phyloP scores from a whole-genome alignment of 2,113 vertebrate genomes.

The Nyctereutes procyonoides region DNA sequence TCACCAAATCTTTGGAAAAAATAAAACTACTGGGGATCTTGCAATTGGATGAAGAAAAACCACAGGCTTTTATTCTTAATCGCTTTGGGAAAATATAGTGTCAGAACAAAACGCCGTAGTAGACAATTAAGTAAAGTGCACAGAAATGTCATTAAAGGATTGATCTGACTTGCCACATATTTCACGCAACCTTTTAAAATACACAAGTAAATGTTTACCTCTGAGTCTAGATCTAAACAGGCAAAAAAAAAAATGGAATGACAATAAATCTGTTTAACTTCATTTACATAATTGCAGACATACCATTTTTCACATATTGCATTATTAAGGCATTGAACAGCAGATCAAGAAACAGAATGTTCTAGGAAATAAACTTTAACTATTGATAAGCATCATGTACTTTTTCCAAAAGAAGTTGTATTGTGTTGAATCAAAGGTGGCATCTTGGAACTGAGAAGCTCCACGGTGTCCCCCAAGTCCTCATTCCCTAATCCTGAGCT shows the following conservation, averaged over 20 bases:
- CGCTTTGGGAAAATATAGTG: not conserved
- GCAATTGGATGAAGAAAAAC: not conserved
- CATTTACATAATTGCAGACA: constrained; percentile 7
- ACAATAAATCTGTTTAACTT: constrained; percentile 15
- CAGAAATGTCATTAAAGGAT: not conserved
- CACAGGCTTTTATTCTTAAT: not conserved
- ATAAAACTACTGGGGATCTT: not conserved
- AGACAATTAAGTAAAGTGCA: constrained; percentile 17
- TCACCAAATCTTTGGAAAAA: not conserved
- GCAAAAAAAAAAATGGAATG: constrained; percentile 5
- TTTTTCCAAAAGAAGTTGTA: constrained; percentile 64
- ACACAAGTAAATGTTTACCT: constrained; percentile 8
- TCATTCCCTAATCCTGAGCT: not conserved
- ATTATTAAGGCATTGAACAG: constrained; percentile 33
- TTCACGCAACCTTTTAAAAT: constrained; percentile 24
- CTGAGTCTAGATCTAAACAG: constrained; percentile 2
- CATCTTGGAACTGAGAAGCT: constrained; percentile 15
- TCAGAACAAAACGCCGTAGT: not conserved
- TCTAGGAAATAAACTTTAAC: constrained; percentile 60
- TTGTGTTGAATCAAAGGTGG: constrained; percentile 57
- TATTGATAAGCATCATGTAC: constrained; percentile 41
- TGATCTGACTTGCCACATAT: not conserved
- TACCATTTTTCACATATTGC: constrained; percentile 37
- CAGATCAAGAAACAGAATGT: constrained; percentile 47
- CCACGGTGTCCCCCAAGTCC: not conserved